Conservation (phyloP, 2,113 vertebrate genomes). For the Cottus gobio region DNA sequence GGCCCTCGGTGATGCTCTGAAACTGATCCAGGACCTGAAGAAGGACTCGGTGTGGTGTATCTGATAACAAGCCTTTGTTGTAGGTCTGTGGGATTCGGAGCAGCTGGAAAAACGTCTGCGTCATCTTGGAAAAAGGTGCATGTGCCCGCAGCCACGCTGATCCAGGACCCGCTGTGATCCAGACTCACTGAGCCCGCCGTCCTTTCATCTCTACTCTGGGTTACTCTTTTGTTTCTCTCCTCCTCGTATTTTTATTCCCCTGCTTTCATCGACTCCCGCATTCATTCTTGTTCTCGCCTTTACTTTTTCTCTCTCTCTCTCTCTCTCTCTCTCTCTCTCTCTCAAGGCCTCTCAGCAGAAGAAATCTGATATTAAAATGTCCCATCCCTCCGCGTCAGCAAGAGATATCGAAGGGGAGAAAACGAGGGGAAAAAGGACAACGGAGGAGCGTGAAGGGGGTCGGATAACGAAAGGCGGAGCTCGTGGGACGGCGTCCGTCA, state of each 20-base stretch:
- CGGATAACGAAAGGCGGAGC: conserved; percentile 50
- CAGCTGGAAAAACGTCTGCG: conserved; percentile 51
- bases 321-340: background rate
- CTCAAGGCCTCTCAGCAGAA: conserved; percentile 28
- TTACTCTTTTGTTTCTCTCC: conserved; percentile 22
- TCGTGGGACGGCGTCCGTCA: conserved; percentile 38
- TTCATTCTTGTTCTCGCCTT: conserved; percentile 3
- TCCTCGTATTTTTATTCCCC: conserved; percentile 21
- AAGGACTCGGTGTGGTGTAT: too few species aligned
- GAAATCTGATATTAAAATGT: conserved; percentile 63
- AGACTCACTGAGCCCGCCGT: conserved; percentile 29
- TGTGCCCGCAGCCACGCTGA: conserved; percentile 50
- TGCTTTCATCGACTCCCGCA: conserved; percentile 1
- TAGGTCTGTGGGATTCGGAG: conserved; percentile 46
- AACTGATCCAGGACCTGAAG: too few species aligned
- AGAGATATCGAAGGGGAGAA: conserved; percentile 20
- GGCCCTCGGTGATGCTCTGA: conserved; percentile 52
- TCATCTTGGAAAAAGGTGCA: conserved; percentile 55
- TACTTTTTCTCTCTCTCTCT: background rate
- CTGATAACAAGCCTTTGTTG: conserved; percentile 39
- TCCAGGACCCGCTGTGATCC: conserved; percentile 58
- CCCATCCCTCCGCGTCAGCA: conserved; percentile 38
- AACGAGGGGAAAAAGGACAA: conserved; percentile 18
- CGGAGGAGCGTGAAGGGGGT: conserved; percentile 3
- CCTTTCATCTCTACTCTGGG: conserved; percentile 33